These are phyloP conservation scores for Pao palembangensis DNA, from an alignment of 2,113 vertebrate species.

Conservation along the genomic window DNA sequence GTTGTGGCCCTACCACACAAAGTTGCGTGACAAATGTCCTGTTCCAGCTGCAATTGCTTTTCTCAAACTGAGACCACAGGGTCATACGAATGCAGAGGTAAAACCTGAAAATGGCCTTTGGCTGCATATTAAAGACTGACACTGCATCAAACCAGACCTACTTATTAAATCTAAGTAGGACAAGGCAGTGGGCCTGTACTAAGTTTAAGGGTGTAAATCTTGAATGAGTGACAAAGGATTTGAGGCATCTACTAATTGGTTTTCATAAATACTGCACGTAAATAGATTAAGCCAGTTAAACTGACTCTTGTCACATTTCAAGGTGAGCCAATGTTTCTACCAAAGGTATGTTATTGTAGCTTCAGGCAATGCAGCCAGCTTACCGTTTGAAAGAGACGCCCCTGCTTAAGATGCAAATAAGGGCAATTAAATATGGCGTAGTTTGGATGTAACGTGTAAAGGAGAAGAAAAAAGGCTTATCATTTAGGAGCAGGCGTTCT, in stretches of 20 bases:
- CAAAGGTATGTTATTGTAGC: constrained; percentile 6
- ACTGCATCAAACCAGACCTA: constrained; percentile 9
- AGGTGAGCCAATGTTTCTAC: constrained; percentile 6
- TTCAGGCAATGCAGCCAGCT: not conserved
- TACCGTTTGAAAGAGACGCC: constrained; percentile 8
- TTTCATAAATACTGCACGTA: not conserved
- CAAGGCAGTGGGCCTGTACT: constrained; percentile 3
- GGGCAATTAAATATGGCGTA: constrained; percentile 60
- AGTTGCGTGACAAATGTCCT: not conserved
- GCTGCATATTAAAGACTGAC: not conserved
- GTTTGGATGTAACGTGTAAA: constrained; percentile 14
- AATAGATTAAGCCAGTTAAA: constrained; percentile 4
- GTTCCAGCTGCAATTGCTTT: not conserved
- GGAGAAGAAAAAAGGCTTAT: constrained; percentile 46
- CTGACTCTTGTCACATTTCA: not conserved
- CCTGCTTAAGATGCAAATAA: constrained; percentile 38
- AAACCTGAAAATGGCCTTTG: not conserved
- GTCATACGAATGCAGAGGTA: no score
- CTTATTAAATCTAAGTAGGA: constrained; percentile 9
- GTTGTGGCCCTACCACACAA: not conserved
- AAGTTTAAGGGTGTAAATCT: not conserved
- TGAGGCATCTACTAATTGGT: constrained; percentile 3
- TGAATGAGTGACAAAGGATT: constrained; percentile 1
- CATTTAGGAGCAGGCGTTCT: constrained; percentile 29
- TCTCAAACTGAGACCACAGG: no score